Evolutionary conservation across 1,140 invertebrate genomes (phyloP), one percentile per base, ranked within the genome.

Genomic region (Rhagoletis pomonella): DNA sequence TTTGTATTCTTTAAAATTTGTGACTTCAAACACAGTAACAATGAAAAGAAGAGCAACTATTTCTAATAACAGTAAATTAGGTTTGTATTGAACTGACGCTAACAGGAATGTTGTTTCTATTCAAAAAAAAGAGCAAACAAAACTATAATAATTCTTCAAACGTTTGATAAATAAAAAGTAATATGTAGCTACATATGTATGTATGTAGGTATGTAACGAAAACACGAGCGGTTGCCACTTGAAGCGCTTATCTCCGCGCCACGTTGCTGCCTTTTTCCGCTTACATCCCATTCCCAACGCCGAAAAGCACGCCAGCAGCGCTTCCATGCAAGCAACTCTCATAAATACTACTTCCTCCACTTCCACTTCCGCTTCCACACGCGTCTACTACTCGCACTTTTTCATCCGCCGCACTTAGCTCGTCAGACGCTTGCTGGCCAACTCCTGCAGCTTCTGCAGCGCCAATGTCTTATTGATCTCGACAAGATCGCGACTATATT

Each of bases 401-500:
- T 14, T 3, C 42, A 9, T 14, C 6, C 29, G n/a, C 44, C 81
- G 50, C 39, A 42, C 50, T 88, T 85, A 88, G 62, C 62, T 88
- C 10, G 85, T 87, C 86, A 87, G 59, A 42, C 91, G 89, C 88
- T 92, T 92, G 89, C 88, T 92, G 86, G 91, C 92, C 85, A 92
- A 69, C 81, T 92, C 91, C 88, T 92, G 91, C 85, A 92, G 89
- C 87, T 91, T 92, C 73, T 92, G 92, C 60, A 93, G 86, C 17
- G 92, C 92, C 88, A 93, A 89, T 73, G 90, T 92, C 89, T 93
- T 93, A 88, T 93, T 92, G 86, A 93, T 93, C 89, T 93, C 92
- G 7, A 92, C 91, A 55, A 92, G 88, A 85, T 93, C 92, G 85
- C 92, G 91, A 89, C 89, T 92, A 59, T 92, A 91, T 89, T 93